phyloP scores from a whole-genome alignment of 2,113 vertebrate species.

The Zapornia atra region DNA sequence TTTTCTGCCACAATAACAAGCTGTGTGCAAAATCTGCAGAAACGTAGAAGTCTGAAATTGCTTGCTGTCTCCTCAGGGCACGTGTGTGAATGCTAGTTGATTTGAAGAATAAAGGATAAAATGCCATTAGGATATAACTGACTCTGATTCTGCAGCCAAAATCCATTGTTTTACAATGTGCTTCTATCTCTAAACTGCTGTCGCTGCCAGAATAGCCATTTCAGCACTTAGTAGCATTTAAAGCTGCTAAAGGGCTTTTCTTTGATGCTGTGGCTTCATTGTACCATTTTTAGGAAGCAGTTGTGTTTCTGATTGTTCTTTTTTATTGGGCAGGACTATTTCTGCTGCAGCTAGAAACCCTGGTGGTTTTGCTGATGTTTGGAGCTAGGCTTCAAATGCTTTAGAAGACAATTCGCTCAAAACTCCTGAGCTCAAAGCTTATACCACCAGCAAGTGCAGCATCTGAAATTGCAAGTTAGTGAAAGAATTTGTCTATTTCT shows the following conservation, averaged over 20 bases:
- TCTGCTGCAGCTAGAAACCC: neutral
- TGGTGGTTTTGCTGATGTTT: neutral
- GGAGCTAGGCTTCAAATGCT: neutral
- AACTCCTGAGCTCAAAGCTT: neutral
- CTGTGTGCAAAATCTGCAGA: neutral
- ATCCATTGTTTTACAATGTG: neutral
- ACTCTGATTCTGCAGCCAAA: neutral
- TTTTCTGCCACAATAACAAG: neutral
- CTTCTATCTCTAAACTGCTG: conserved; percentile 25
- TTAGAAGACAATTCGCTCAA: neutral
- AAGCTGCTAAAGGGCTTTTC: neutral
- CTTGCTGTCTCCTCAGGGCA: neutral
- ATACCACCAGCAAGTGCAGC: neutral
- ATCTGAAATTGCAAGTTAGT: neutral
- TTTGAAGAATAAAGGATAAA: neutral
- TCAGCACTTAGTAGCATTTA: neutral
- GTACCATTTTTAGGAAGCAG: neutral
- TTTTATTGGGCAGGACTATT: neutral
- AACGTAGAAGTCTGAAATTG: conserved; percentile 23
- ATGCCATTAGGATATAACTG: neutral
- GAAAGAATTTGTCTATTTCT: neutral
- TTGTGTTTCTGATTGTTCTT: neutral
- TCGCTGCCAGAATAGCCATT: neutral
- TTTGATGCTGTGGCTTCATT: neutral
- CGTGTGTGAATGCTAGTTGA: neutral